Evolutionary conservation across 2,888 invertebrate species (phyloP).

Genomic region (Tetheella fluctuosa): DNA sequence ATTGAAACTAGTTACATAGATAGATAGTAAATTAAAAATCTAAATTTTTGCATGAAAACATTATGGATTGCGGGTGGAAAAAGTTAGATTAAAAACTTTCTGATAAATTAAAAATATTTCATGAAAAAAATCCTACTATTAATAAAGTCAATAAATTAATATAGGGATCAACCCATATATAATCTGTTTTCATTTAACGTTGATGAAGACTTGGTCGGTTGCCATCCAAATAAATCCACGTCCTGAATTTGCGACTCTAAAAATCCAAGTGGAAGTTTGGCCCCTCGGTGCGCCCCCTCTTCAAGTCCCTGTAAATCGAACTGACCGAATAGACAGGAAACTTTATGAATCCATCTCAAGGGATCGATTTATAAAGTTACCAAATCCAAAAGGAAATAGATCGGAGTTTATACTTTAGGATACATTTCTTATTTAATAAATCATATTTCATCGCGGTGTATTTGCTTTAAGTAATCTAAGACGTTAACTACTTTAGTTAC

Average conservation of each 20-base stretch:
- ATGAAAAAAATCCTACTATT: too few relatives aligned
- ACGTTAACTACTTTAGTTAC: too few relatives aligned
- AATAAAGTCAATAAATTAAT: too few relatives aligned
- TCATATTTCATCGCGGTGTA: neutral
- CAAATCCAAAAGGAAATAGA: neutral
- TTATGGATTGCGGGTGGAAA: too few relatives aligned
- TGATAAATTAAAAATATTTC: too few relatives aligned
- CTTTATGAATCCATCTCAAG: neutral
- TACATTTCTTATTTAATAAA: neutral
- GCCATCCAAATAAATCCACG: neutral
- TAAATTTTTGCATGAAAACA: too few relatives aligned
- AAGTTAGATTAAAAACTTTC: too few relatives aligned
- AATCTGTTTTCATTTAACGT: too few relatives aligned
- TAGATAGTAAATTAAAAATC: too few relatives aligned
- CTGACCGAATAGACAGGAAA: conserved; percentile 6
- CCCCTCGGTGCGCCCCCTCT: neutral
- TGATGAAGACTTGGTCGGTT: too few relatives aligned
- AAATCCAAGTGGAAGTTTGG: neutral
- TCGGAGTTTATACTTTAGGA: neutral
- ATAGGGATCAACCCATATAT: too few relatives aligned
- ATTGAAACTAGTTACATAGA: too few relatives aligned
- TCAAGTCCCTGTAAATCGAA: neutral
- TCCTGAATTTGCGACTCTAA: neutral
- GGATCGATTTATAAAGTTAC: neutral
- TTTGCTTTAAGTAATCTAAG: neutral